Percentiles rank a stretch among this genome's conserved stretches.
Evolutionary conservation across 2,797 vertebrate species (phyloP).

Genomic region (Arrhamphus sclerolepis): DNA sequence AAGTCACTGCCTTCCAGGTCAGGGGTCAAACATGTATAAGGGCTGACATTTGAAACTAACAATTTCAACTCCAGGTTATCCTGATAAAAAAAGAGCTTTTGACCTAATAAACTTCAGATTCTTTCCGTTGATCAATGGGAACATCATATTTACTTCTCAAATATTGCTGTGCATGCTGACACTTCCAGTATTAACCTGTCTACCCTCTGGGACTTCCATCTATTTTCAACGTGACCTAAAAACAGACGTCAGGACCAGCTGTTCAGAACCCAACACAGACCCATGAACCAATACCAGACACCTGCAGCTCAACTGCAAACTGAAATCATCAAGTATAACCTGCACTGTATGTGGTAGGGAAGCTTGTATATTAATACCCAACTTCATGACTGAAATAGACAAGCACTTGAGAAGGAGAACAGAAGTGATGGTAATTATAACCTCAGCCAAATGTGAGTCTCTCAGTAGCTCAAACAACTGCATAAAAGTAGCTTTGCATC

Average conservation of each 20-base stretch:
- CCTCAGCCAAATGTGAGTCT: constrained; percentile 25
- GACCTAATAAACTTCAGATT: background rate
- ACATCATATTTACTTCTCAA: background rate
- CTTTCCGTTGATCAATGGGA: background rate
- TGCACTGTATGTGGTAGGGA: constrained; percentile 20
- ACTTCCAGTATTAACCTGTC: background rate
- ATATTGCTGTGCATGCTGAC: constrained; percentile 13
- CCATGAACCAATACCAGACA: constrained; percentile 16
- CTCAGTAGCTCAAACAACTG: background rate
- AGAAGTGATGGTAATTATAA: constrained; percentile 40
- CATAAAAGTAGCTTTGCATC: background rate
- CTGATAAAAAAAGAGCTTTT: too few relatives aligned
- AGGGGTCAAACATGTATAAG: constrained; percentile 35
- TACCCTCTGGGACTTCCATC: constrained; percentile 8
- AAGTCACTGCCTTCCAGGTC: constrained; percentile 86
- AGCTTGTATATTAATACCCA: constrained; percentile 49
- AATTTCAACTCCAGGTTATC: background rate
- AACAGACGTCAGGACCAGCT: constrained; percentile 66
- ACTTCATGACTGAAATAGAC: constrained; percentile 32
- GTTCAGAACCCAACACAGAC: constrained; percentile 28
- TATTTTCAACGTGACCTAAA: constrained; percentile 67
- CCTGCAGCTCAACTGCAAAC: constrained; percentile 24
- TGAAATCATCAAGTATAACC: constrained; percentile 34
- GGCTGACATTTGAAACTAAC: background rate
- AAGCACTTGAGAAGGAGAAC: constrained; percentile 38